These are phyloP conservation scores for Dasyornis broadbenti DNA, from an alignment of 2,113 vertebrate genomes.

Conservation along the genomic window DNA sequence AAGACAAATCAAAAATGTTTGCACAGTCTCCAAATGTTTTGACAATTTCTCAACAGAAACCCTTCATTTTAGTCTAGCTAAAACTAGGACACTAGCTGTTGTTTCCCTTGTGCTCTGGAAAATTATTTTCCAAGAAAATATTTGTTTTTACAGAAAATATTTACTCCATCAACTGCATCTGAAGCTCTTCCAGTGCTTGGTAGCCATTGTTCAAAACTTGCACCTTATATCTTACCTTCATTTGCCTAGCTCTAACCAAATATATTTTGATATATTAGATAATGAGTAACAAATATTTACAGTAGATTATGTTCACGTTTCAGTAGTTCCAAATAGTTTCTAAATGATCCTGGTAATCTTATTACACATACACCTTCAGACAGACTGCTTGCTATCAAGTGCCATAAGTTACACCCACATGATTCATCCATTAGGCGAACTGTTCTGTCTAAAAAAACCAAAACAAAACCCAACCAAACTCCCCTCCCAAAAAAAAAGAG, in stretches of 20 bases:
- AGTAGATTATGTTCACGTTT: slow-evolving; percentile 7
- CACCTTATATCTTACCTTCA: neutral
- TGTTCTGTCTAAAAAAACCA: neutral
- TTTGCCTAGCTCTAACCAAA: neutral
- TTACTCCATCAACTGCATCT: neutral
- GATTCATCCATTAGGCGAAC: slow-evolving; percentile 21
- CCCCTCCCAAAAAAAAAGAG: neutral
- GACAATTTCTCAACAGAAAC: neutral
- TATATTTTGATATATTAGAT: slow-evolving; percentile 13
- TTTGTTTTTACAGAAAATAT: neutral
- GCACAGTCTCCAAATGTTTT: neutral
- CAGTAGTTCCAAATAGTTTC: slow-evolving; percentile 13
- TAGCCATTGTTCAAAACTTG: neutral
- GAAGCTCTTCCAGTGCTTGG: neutral
- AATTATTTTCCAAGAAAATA: neutral
- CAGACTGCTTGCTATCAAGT: slow-evolving; percentile 23
- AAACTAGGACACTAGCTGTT: neutral
- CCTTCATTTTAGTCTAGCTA: neutral
- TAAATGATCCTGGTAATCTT: slow-evolving; percentile 12
- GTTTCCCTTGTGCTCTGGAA: neutral
- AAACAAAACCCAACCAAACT: neutral
- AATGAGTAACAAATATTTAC: slow-evolving; percentile 41
- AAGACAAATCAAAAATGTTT: neutral
- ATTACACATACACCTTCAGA: slow-evolving; percentile 9
- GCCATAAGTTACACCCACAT: slow-evolving; percentile 13